Percentiles rank a stretch among this genome's conserved stretches.
These are phyloP conservation scores for Tetrapedia diversipes DNA, from an alignment of 2,888 invertebrate species.

Conservation along the genomic window DNA sequence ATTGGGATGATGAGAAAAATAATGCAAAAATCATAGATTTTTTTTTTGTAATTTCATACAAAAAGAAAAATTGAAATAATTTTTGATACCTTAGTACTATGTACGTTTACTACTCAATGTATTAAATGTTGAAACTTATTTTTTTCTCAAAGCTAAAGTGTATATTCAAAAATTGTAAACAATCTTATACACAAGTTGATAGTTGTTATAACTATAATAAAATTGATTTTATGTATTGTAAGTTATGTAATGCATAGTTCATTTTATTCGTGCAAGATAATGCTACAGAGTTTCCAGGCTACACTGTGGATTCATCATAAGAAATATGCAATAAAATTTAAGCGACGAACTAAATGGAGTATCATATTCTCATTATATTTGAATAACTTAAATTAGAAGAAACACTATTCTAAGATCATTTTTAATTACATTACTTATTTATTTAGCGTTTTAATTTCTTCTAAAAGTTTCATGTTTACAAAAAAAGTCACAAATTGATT, in stretches of 20 bases:
- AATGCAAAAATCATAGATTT: neutral
- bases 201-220: constrained; percentile 49
- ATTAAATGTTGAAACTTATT: constrained; percentile 37
- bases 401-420: neutral
- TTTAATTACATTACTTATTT: constrained; percentile 33
- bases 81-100: neutral
- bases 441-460: constrained; percentile 23
- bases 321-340: constrained; percentile 28
- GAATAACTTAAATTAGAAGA: neutral
- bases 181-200: constrained; percentile 49
- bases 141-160: constrained; percentile 6
- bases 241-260: constrained; percentile 41
- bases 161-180: constrained; percentile 38
- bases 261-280: constrained; percentile 22
- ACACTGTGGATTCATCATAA: neutral
- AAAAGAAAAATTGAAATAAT: neutral
- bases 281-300: neutral
- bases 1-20: neutral
- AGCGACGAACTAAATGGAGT: constrained; percentile 22
- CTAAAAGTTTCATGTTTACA: constrained; percentile 25
- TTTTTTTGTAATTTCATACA: neutral
- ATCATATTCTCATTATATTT: constrained; percentile 7
- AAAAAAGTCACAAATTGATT: constrained; percentile 20
- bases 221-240: constrained; percentile 56
- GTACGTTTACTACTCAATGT: constrained; percentile 8